Base-by-base conservation (phyloP, 2,797 vertebrate species). In the Mycteria americana region DNA sequence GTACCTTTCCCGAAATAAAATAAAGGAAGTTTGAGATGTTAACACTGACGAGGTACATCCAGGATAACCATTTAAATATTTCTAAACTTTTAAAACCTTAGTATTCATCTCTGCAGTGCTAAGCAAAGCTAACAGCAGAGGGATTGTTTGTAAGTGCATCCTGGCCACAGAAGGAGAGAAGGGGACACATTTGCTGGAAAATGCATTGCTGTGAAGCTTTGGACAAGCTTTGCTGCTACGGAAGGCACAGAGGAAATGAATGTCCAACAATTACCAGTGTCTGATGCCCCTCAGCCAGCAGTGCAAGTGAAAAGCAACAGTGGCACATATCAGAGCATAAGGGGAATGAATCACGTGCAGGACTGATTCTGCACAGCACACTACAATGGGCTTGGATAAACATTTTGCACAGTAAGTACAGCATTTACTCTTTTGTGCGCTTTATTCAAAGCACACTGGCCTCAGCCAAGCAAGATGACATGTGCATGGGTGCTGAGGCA, bases 391-490 rank as follows among this genome's bases (percentile, higher is more conserved):
- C 11, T 1, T 78, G 37, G 30, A 46, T 45, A 88, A 89, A 86
- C 18, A 39, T 64, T 88, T 90, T 88, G 5, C 39, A 13, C 24
- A 23, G 12, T 9, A 48, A 75, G 31, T 45, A 31, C 31, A 37
- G 18, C 6, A 25, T 25, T 85, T 57, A 41, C 5, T 7, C 19
- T 12, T 84, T 27, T 0, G 0, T 2, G 1, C 5, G 4, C 13
- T 59, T 95, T 56, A 63, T 31, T 19, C 9, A 41, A 51, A 92
- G 13, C 35, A 35, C 21, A 7, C 10, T 18, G 41, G 67, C 54
- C 12, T 65, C 65, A 45, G 27, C 30, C n/a, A 63, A 54, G 21
- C 18, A 65, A 87, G 12, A 53, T 35, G 22, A 73, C 30, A 27
- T 7, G 7, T 22, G 14, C 6, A 14, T 23, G 21, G 50, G 18